phyloP scores from a whole-genome alignment of 2,797 vertebrate genomes.

The Smutsia gigantea region DNA sequence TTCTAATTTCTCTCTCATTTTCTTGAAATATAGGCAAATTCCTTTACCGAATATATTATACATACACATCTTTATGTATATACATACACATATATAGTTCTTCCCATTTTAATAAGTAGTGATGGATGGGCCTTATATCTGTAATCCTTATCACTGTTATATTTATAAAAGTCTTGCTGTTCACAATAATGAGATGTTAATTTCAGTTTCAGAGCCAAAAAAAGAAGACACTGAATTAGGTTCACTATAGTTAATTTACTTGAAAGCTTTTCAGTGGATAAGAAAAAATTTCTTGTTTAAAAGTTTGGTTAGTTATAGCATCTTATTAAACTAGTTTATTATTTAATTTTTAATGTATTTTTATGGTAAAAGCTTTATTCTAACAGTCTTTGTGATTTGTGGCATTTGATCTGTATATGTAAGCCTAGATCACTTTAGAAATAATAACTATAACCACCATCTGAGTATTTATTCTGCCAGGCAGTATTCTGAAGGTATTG shows the following conservation, averaged over 20 bases:
- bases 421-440: conserved; percentile 45
- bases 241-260: conserved; percentile 37
- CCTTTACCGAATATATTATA: not conserved
- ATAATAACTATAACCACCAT: not conserved
- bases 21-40: conserved; percentile 14
- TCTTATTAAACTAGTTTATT: not conserved
- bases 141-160: not conserved
- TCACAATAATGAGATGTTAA: conserved; percentile 14
- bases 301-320: conserved; percentile 41
- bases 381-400: not conserved
- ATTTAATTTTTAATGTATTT: conserved; percentile 35
- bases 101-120: conserved; percentile 22
- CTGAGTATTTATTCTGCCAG: not conserved
- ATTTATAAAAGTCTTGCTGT: not conserved
- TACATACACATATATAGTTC: conserved; percentile 67
- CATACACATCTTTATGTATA: not conserved
- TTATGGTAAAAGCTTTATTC: conserved; percentile 7
- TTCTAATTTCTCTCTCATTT: not conserved
- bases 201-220: not conserved
- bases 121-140: not conserved
- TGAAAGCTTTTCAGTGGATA: conserved; percentile 34
- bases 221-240: not conserved
- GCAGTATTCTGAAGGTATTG: not conserved
- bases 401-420: conserved; percentile 18
- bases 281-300: not conserved